Conservation (phyloP, 2,888 invertebrate species). For the Sepioteuthis lessoniana region DNA sequence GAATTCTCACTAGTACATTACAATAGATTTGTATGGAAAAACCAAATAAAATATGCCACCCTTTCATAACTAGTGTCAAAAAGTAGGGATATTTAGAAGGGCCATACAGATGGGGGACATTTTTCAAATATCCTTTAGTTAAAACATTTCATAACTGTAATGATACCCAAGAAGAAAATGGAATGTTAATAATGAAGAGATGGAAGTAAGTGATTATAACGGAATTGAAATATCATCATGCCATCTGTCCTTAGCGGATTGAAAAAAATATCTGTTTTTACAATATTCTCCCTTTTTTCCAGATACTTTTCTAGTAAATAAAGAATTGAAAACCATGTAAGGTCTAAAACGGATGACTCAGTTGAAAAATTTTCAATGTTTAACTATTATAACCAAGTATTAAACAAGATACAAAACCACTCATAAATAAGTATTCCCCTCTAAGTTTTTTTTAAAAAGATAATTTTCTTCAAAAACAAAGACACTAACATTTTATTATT, state of each 20-base stretch:
- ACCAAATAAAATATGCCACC: background rate
- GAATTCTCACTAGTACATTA: background rate
- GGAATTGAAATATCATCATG: background rate
- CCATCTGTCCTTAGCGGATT: background rate
- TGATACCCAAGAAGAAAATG: background rate
- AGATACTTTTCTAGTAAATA: background rate
- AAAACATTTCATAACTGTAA: constrained; percentile 3
- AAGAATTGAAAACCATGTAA: background rate
- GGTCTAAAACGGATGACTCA: background rate
- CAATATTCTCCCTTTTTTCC: background rate
- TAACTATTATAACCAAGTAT: background rate
- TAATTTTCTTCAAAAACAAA: too few relatives aligned
- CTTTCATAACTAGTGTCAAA: background rate
- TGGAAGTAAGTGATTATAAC: background rate
- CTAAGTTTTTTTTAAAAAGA: too few relatives aligned
- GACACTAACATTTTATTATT: too few relatives aligned
- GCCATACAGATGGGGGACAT: background rate
- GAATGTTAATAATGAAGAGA: background rate
- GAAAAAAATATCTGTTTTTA: background rate
- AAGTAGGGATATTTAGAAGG: background rate
- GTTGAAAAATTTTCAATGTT: background rate
- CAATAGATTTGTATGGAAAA: background rate
- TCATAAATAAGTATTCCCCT: too few relatives aligned
- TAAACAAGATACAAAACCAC: too few relatives aligned
- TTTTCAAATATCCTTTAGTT: background rate